Percentiles rank a stretch among this genome's conserved stretches.
These are phyloP conservation scores for Pyrochroa serraticornis DNA, from an alignment of 2,888 invertebrate species.

Conservation along the genomic window DNA sequence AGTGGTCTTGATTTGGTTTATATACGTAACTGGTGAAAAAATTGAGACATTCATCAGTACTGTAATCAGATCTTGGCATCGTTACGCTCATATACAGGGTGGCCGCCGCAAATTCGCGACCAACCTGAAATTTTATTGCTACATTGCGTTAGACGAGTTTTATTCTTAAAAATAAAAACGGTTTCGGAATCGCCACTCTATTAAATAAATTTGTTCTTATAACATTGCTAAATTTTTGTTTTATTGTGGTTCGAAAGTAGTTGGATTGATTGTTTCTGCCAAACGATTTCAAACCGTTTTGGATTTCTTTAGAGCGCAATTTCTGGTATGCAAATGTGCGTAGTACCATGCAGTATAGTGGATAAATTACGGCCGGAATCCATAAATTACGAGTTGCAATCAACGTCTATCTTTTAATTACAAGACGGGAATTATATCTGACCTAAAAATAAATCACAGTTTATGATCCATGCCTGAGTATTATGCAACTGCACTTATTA, in stretches of 20 bases:
- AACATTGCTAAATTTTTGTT: too few relatives aligned
- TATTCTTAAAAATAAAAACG: too few relatives aligned
- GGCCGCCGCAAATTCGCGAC: neutral
- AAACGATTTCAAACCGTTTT: neutral
- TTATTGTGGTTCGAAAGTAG: too few relatives aligned
- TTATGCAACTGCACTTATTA: slow-evolving; percentile 29
- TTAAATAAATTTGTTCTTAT: neutral
- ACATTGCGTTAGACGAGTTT: too few relatives aligned
- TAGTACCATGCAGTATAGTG: neutral
- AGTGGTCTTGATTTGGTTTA: slow-evolving; percentile 31
- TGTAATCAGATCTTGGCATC: slow-evolving; percentile 27
- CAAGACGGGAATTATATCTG: slow-evolving; percentile 25
- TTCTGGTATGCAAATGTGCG: neutral
- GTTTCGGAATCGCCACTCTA: too few relatives aligned
- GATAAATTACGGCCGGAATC: slow-evolving; percentile 32
- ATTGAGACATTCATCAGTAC: slow-evolving; percentile 21
- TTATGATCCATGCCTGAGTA: slow-evolving; percentile 26
- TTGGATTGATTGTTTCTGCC: too few relatives aligned
- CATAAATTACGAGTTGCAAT: slow-evolving; percentile 28
- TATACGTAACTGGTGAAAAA: slow-evolving; percentile 29
- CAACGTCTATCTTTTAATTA: slow-evolving; percentile 28
- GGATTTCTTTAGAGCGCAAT: neutral
- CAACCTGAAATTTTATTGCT: neutral
- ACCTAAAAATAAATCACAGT: slow-evolving; percentile 33
- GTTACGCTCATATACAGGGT: slow-evolving; percentile 16